Evolutionary conservation across 2,888 invertebrate genomes (phyloP).

Genomic region (Pachymerium ferrugineum): DNA sequence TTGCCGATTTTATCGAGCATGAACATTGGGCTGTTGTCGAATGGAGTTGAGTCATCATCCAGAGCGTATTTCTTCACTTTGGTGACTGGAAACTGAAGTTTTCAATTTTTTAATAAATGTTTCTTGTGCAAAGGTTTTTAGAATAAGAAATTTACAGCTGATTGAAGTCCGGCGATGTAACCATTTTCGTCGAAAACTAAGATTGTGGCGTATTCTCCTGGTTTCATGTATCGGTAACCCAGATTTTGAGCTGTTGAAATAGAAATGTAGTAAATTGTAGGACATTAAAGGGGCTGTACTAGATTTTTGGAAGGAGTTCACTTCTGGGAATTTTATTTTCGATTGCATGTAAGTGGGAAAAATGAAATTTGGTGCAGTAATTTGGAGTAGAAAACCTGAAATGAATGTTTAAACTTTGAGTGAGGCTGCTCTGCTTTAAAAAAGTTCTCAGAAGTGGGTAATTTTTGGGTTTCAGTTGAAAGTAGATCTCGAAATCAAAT

Average conservation of each 20-base stretch:
- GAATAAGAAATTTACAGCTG: slow-evolving; percentile 40
- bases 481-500: too few relatives aligned
- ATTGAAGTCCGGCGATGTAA: slow-evolving; percentile 46
- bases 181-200: slow-evolving; percentile 45
- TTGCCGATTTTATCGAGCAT: slow-evolving; percentile 38
- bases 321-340: neutral
- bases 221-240: slow-evolving; percentile 31
- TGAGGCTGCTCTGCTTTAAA: too few relatives aligned
- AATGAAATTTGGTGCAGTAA: neutral
- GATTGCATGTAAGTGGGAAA: neutral
- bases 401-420: too few relatives aligned
- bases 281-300: too few relatives aligned
- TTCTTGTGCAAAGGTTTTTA: neutral
- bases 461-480: too few relatives aligned
- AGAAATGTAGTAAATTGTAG: neutral
- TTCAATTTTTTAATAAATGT: neutral
- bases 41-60: slow-evolving; percentile 15
- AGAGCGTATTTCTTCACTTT: slow-evolving; percentile 23
- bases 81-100: slow-evolving; percentile 31
- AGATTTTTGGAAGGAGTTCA: too few relatives aligned
- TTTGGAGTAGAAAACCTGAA: too few relatives aligned
- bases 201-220: slow-evolving; percentile 39
- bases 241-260: slow-evolving; percentile 25
- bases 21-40: slow-evolving; percentile 32
- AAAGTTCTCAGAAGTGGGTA: too few relatives aligned